phyloP scores from a whole-genome alignment of 1,140 invertebrate species.

The Drosophila paulistorum region DNA sequence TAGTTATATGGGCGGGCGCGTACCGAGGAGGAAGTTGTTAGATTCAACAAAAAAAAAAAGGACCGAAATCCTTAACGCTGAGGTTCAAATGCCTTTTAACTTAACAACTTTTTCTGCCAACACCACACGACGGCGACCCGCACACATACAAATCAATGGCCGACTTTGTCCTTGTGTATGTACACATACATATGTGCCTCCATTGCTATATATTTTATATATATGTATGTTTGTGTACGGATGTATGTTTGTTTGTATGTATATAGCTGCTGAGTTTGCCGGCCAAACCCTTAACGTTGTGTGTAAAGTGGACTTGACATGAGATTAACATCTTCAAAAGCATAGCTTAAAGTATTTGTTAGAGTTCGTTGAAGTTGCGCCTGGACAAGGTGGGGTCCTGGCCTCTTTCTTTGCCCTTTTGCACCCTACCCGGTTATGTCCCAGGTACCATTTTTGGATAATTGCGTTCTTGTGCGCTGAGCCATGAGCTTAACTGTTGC shows the following conservation, averaged over 20 bases:
- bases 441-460: constrained; percentile 62
- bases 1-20: constrained; percentile 69
- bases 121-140: constrained; percentile 53
- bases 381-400: constrained; percentile 50
- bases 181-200: not conserved
- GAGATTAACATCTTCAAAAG: constrained; percentile 82
- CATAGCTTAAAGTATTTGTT: constrained; percentile 82
- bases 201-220: not conserved
- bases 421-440: constrained; percentile 14
- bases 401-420: constrained; percentile 37
- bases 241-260: not conserved
- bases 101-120: constrained; percentile 82
- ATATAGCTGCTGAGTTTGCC: constrained; percentile 29
- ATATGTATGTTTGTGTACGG: not conserved
- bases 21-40: constrained; percentile 75
- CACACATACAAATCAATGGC: constrained; percentile 68
- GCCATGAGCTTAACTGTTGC: constrained; percentile 81
- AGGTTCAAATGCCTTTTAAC: constrained; percentile 82
- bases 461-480: constrained; percentile 81
- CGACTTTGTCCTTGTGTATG: constrained; percentile 59
- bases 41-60: constrained; percentile 58
- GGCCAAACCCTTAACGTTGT: constrained; percentile 72
- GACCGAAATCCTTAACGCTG: constrained; percentile 73
- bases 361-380: constrained; percentile 68
- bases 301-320: constrained; percentile 82